Evolutionary conservation across 2,113 vertebrate genomes (phyloP).

Genomic region (Alligator mississippiensis): DNA sequence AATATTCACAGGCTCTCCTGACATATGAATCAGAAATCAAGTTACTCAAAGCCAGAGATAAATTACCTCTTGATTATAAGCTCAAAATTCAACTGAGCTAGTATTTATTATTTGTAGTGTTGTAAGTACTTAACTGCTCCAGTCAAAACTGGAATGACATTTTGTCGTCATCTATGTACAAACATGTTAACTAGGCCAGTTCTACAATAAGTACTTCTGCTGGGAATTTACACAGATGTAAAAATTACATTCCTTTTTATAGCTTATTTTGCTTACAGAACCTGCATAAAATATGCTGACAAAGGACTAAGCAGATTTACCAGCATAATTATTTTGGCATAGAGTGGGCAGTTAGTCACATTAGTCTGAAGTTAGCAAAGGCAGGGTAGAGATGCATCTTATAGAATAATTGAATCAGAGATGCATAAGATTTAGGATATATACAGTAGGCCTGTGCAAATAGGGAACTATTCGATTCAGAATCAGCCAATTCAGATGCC

Average conservation of each 20-base stretch:
- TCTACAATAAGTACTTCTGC: too few relatives aligned
- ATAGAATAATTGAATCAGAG: too few relatives aligned
- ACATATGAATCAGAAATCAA: background rate
- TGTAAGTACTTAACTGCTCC: background rate
- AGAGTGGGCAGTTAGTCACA: too few relatives aligned
- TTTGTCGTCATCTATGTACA: background rate
- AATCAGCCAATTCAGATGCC: too few relatives aligned
- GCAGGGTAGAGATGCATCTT: too few relatives aligned
- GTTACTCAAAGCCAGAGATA: background rate
- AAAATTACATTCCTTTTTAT: too few relatives aligned
- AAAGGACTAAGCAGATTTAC: background rate
- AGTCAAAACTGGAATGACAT: background rate
- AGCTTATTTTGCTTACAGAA: background rate
- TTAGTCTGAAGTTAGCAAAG: too few relatives aligned
- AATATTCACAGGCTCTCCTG: background rate
- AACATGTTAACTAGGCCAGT: background rate
- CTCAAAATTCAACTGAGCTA: background rate
- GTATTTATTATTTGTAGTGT: background rate
- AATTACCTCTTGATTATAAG: background rate
- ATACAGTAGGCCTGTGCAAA: too few relatives aligned
- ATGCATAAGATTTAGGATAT: too few relatives aligned
- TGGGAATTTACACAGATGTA: too few relatives aligned
- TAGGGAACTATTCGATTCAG: too few relatives aligned
- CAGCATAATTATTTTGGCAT: background rate
- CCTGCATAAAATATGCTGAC: too few relatives aligned